phyloP scores from a whole-genome alignment of 2,888 invertebrate genomes.

The Apotomis turbidana region DNA sequence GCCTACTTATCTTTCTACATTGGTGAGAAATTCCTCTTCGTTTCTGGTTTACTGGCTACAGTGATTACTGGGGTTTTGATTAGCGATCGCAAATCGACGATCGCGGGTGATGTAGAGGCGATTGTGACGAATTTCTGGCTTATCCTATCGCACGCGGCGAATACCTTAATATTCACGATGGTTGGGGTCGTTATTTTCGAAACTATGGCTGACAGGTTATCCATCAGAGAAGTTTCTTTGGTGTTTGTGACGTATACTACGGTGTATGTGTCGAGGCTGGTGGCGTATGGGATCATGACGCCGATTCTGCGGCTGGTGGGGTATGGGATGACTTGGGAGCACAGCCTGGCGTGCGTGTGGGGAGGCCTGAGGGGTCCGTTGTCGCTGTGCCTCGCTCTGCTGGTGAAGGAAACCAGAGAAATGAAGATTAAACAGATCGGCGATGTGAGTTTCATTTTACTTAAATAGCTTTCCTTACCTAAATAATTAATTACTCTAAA shows the following conservation, averaged over 20 bases:
- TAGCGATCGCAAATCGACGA: conserved; percentile 67
- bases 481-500: too few relatives aligned
- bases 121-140: conserved; percentile 67
- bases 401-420: conserved; percentile 75
- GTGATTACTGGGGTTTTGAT: conserved; percentile 70
- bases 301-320: conserved; percentile 81
- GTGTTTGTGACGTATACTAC: conserved; percentile 76
- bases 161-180: conserved; percentile 85
- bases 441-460: conserved; percentile 54
- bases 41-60: conserved; percentile 70
- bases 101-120: conserved; percentile 72
- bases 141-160: conserved; percentile 68
- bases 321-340: conserved; percentile 84
- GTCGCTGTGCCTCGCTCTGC: conserved; percentile 83
- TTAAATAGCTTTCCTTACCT: too few relatives aligned
- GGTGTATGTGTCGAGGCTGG: conserved; percentile 73
- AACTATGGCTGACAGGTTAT: conserved; percentile 72
- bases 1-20: conserved; percentile 73
- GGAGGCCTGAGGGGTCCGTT: conserved; percentile 85
- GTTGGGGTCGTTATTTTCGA: conserved; percentile 85
- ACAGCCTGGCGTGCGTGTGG: conserved; percentile 85
- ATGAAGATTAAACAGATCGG: conserved; percentile 44
- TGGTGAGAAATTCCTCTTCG: conserved; percentile 74
- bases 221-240: conserved; percentile 66
- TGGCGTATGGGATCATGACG: conserved; percentile 79